Percentiles rank a stretch among this genome's conserved stretches.
Evolutionary conservation across 2,113 vertebrate species (phyloP).

Genomic region (Parus major): DNA sequence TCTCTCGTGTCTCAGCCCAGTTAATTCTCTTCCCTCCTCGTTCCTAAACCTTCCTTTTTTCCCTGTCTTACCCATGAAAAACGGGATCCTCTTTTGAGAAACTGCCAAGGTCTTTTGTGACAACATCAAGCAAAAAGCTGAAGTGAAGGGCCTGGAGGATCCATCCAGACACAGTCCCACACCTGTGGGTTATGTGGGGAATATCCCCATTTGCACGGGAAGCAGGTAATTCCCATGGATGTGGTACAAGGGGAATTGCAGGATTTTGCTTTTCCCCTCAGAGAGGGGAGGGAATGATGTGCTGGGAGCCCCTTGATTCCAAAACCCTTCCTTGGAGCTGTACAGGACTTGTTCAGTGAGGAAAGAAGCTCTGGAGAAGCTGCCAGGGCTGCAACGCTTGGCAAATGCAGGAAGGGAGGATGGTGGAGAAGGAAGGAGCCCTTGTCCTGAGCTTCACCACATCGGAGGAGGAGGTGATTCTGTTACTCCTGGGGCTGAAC

Average conservation of each 20-base stretch:
- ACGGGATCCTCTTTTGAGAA: neutral
- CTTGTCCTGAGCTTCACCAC: neutral
- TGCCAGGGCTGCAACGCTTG: neutral
- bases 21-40: neutral
- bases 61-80: neutral
- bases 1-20: neutral
- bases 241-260: neutral
- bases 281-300: neutral
- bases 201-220: neutral
- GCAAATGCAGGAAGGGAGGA: neutral
- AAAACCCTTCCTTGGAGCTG: neutral
- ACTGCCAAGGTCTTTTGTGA: neutral
- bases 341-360: fast-evolving
- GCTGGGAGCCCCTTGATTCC: neutral
- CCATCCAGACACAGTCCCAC: neutral
- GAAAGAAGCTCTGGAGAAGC: neutral
- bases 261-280: neutral
- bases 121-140: neutral
- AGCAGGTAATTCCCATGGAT: neutral
- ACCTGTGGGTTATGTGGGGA: neutral
- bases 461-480: fast-evolving
- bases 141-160: neutral
- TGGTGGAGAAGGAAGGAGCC: fast-evolving
- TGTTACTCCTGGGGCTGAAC: neutral
- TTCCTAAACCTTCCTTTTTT: neutral